A percentile compares a stretch with the other conserved stretches of the same genome.
Conservation (phyloP, 2,113 vertebrate species). For the Percopsis transmontana region DNA sequence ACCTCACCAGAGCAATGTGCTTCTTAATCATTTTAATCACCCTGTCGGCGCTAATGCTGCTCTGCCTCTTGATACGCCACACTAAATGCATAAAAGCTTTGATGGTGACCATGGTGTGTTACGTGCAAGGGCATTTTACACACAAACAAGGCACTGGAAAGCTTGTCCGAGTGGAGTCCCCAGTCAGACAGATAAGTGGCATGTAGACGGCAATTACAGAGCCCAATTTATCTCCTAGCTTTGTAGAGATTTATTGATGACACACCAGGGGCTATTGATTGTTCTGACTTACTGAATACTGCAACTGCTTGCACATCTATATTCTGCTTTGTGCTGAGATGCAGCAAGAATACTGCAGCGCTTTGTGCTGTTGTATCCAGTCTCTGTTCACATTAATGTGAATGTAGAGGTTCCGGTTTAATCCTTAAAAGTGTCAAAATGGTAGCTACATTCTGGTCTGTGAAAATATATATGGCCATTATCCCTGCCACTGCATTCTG, state of each 20-base stretch:
- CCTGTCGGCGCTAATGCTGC: neutral
- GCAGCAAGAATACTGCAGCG: neutral
- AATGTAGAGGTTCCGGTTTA: too few species aligned
- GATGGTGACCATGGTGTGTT: too few species aligned
- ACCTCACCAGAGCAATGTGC: conserved; percentile 7
- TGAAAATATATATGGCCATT: too few species aligned
- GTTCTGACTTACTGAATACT: neutral
- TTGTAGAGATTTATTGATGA: neutral
- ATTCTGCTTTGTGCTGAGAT: neutral
- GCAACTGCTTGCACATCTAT: neutral
- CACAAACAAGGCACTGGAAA: conserved; percentile 1
- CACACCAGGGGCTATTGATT: neutral
- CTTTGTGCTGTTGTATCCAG: neutral
- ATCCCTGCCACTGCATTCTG: too few species aligned
- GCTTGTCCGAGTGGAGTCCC: neutral
- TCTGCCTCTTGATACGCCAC: conserved; percentile 3
- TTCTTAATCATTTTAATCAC: conserved; percentile 18
- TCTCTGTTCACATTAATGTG: too few species aligned
- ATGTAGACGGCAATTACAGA: neutral
- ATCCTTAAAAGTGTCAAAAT: too few species aligned
- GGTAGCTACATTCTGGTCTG: too few species aligned
- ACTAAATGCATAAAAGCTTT: conserved; percentile 3
- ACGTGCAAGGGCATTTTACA: too few species aligned
- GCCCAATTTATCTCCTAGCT: neutral
- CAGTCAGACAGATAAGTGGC: neutral